Evolutionary conservation across 2,888 invertebrate species (phyloP), one percentile per base, ranked within the genome.

Genomic region (Dryobotodes eremita): DNA sequence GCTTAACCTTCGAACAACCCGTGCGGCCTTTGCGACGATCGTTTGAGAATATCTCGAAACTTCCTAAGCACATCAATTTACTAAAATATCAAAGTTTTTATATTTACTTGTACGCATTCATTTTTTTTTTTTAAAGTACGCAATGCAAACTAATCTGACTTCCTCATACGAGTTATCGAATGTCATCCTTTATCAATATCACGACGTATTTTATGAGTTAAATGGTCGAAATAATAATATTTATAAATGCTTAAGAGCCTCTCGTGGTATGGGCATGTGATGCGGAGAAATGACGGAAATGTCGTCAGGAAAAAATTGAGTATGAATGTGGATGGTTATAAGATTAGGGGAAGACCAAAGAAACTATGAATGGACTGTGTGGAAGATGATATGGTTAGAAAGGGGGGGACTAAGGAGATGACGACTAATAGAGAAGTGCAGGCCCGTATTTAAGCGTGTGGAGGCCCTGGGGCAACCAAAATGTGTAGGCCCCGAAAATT

Each of bases 111-210:
- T 23, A 17, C n/a, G 11, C 6, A 53, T 1, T n/a, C 17, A 3
- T 36, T n/a, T n/a, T n/a, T n/a, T n/a, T n/a, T n/a, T n/a, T n/a
- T n/a, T n/a, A n/a, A n/a, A n/a, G 3, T 10, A 46, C 20, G 36
- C n/a, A 10, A 20, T 15, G 36, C 15, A 7, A 42, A 75, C 11
- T 75, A 46, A 76, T 62, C 53, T 31, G 2, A 65, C 77, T 77
- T 77, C 77, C 77, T 77, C 26, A 36, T 26, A 26, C 1, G 2
- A 36, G 5, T 65, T 57, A 77, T 65, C 77, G 20, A 11, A 8
- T 64, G 64, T 36, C 77, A 50, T 65, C 23, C 55, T 57, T 6
- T 65, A 46, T 48, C 13, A 48, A 48, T 5, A 17, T n/a, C 0
- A 10, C 3, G 31, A 13, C 6, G 53, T 75, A 75, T 74, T 68